Base-by-base conservation (phyloP, 2,113 vertebrate genomes). In the Ammospiza nelsoni region DNA sequence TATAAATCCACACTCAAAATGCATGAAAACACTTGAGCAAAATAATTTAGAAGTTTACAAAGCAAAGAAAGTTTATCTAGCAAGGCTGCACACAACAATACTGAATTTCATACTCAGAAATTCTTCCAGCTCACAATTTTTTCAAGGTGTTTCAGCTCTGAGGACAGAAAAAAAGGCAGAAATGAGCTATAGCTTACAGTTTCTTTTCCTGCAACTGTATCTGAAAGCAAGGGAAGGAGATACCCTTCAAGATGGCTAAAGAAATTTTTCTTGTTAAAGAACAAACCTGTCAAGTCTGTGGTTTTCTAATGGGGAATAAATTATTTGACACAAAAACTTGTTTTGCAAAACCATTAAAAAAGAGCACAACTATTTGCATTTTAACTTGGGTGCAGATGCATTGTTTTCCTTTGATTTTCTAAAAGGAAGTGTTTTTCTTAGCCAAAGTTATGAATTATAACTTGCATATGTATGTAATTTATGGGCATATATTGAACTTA, bases 61-160 rank as follows among this genome's bases (percentile, higher is more conserved):
- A 96, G 85, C 75, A 92, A 90, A 90, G 58, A 23, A 84, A 86
- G 65, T 85, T 92, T 79, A 85, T 84, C 91, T 95, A 96, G 72
- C 79, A 95, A 71, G 66, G 44, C 62, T 91, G 87, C 86, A 94
- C 88, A 93, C 83, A 84, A 88, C 48, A 86, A 74, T 72, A 90
- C 44, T 92, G 72, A 90, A 94, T 92, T 88, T 97, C 95, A 94
- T 94, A 96, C 94, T 96, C 94, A 92, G 92, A 96, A 95, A 94
- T 93, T 95, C 93, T 90, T 97, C 82, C 90, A 94, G 93, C 48
- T 96, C 92, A 97, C 79, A 92, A 48, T 75, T 92, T 92, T 91
- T 95, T 96, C 93, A 90, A 82, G 83, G 68, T 83, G 80, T 94
- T 96, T 97, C 93, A 96, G 83, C 94, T 95, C 94, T 96, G 94